phyloP scores from a whole-genome alignment of 1,140 invertebrate genomes.

The Drosophila guanche region DNA sequence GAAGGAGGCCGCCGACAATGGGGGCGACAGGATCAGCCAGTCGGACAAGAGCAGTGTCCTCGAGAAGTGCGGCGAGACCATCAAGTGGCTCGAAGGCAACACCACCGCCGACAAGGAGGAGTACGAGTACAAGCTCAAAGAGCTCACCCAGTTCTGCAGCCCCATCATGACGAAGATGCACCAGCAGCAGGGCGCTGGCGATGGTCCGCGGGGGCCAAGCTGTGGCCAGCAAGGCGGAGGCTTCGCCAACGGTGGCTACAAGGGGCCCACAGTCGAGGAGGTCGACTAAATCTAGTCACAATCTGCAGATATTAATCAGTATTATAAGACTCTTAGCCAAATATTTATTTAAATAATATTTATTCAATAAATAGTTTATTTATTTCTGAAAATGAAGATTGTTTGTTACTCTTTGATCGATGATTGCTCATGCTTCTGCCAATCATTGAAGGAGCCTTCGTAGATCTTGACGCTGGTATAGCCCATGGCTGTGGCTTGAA shows the following conservation, averaged over 20 bases:
- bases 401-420: background rate
- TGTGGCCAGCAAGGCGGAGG: conserved; percentile 83
- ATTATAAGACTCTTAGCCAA: conserved; percentile 12
- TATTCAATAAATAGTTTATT: conserved; percentile 27
- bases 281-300: conserved; percentile 87
- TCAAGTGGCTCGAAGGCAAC: conserved; percentile 87
- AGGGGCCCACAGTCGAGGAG: conserved; percentile 89
- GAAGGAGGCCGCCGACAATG: conserved; percentile 85
- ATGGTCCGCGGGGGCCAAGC: conserved; percentile 71
- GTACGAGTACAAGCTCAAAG: conserved; percentile 86
- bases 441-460: conserved; percentile 84
- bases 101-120: conserved; percentile 87
- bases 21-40: conserved; percentile 81
- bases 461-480: conserved; percentile 84
- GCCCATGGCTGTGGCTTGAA: conserved; percentile 85
- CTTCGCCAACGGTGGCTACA: conserved; percentile 69
- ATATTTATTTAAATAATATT: conserved; percentile 8
- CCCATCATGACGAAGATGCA: conserved; percentile 87
- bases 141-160: conserved; percentile 85
- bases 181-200: conserved; percentile 71
- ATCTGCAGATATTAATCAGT: background rate
- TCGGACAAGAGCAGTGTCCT: conserved; percentile 79
- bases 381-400: background rate
- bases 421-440: conserved; percentile 82
- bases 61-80: conserved; percentile 85